Conservation (phyloP, 1,140 invertebrate genomes). For the Drosophila parvula region DNA sequence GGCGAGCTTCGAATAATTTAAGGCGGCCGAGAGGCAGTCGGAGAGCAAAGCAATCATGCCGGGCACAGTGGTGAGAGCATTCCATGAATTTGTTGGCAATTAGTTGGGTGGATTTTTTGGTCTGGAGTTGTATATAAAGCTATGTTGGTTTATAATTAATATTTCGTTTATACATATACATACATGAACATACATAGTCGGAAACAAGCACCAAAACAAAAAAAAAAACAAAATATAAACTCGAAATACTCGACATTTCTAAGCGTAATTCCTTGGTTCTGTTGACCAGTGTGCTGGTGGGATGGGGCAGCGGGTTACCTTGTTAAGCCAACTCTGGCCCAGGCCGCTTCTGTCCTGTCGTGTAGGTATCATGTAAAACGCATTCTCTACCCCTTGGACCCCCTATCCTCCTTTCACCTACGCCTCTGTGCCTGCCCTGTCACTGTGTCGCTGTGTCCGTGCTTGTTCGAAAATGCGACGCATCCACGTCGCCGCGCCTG, state of each 20-base stretch:
- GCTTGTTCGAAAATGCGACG: constrained; percentile 26
- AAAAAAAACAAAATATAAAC: no score
- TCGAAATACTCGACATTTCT: not conserved
- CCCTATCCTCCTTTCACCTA: not conserved
- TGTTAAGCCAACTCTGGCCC: constrained; percentile 46
- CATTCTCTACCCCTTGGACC: constrained; percentile 32
- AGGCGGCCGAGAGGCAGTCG: constrained; percentile 41
- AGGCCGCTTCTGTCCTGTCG: constrained; percentile 71
- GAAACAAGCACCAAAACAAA: no score
- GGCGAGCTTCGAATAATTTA: constrained; percentile 80
- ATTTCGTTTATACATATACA: no score
- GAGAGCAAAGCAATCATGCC: constrained; percentile 28
- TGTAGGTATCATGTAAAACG: constrained; percentile 78
- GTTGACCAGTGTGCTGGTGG: constrained; percentile 22
- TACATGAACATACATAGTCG: no score
- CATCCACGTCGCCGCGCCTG: constrained; percentile 68
- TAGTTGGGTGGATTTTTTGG: not conserved
- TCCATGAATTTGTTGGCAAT: not conserved
- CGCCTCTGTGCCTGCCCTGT: not conserved
- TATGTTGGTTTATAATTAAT: no score
- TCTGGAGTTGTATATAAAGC: not conserved
- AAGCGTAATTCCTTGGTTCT: not conserved
- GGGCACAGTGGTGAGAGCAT: constrained; percentile 13
- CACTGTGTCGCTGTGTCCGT: not conserved
- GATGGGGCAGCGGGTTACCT: constrained; percentile 53